Conservation (phyloP, 2,113 vertebrate genomes). For the Psilopsiagon aymara region DNA sequence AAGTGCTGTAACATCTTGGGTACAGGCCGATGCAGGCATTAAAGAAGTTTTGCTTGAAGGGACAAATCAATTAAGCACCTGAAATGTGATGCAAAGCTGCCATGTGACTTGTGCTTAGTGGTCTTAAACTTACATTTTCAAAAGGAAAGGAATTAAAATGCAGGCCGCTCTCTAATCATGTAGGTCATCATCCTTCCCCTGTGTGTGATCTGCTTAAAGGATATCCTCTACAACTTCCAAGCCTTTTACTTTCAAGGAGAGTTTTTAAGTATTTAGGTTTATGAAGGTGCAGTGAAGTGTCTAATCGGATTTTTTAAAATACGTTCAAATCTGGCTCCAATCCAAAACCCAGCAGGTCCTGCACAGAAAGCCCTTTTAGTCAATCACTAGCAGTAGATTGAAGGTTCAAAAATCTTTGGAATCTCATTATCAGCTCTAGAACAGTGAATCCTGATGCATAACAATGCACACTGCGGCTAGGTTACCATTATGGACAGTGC, state of each 20-base stretch:
- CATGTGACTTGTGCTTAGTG: rapidly evolving
- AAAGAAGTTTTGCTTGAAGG: not conserved
- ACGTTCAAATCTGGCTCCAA: not conserved
- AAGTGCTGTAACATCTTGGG: not conserved
- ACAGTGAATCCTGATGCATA: rapidly evolving
- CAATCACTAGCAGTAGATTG: not conserved
- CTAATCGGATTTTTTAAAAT: not conserved
- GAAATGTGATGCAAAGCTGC: not conserved
- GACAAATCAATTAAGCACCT: not conserved
- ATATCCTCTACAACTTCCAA: not conserved
- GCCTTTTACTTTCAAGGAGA: not conserved
- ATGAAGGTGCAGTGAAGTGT: not conserved
- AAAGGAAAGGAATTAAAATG: not conserved
- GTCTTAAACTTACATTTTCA: too few relatives aligned
- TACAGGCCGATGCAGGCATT: not conserved
- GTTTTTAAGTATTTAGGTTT: not conserved
- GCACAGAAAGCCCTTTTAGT: not conserved
- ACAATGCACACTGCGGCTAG: rapidly evolving
- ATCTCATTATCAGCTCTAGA: not conserved
- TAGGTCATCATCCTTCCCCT: not conserved
- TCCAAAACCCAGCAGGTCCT: not conserved
- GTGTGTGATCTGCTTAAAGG: not conserved
- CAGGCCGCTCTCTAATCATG: rapidly evolving
- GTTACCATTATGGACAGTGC: not conserved
- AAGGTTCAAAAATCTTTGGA: not conserved